Evolutionary conservation across 2,113 vertebrate genomes (phyloP).

Genomic region (Corapipo altera): DNA sequence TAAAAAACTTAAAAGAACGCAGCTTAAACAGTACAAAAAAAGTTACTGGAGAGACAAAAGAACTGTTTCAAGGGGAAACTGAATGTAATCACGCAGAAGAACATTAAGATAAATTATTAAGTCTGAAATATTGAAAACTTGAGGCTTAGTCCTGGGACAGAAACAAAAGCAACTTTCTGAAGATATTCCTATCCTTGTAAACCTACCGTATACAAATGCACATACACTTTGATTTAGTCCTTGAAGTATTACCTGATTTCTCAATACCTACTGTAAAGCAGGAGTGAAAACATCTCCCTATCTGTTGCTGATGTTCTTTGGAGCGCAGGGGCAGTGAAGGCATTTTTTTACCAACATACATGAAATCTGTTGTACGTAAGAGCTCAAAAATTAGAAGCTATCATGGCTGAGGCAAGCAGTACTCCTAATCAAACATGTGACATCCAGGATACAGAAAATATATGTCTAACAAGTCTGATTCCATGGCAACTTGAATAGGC

Average conservation of each 20-base stretch:
- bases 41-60: background rate
- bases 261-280: background rate
- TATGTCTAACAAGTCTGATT: background rate
- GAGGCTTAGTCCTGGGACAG: background rate
- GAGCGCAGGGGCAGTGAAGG: background rate
- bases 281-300: background rate
- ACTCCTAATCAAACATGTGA: fast-evolving
- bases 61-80: background rate
- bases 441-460: background rate
- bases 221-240: background rate
- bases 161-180: background rate
- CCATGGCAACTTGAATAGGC: background rate
- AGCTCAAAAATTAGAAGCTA: background rate
- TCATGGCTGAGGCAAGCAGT: background rate
- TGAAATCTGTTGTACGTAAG: background rate
- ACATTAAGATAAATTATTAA: background rate
- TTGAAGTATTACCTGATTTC: background rate
- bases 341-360: background rate
- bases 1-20: background rate
- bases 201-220: background rate
- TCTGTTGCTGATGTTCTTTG: background rate
- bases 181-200: background rate
- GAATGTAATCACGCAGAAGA: background rate
- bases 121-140: background rate
- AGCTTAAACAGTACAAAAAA: background rate